Percentiles rank a stretch among this genome's conserved stretches.
Conservation (phyloP, 2,113 vertebrate genomes). For the Psephotus haematonotus region DNA sequence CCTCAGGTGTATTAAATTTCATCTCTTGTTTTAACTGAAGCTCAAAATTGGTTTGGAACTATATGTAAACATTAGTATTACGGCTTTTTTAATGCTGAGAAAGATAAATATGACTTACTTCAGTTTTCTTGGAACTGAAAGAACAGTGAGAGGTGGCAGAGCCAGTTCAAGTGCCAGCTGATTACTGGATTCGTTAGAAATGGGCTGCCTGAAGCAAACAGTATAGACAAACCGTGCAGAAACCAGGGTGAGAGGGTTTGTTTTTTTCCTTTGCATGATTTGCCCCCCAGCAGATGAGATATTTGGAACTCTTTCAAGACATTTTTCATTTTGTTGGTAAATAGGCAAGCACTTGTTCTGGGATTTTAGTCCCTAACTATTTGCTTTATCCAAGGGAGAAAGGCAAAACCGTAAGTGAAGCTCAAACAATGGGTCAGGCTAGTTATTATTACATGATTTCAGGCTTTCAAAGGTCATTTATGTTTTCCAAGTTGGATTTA, state of each 20-base stretch:
- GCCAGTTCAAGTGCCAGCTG: slow-evolving; percentile 6
- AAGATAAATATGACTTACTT: slow-evolving; percentile 26
- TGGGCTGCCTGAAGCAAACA: neutral
- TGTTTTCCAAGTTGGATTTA: slow-evolving; percentile 66
- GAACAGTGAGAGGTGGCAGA: slow-evolving; percentile 30
- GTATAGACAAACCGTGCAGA: neutral
- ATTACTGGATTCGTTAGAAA: slow-evolving; percentile 37
- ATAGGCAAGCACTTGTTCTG: slow-evolving; percentile 45
- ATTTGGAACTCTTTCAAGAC: neutral
- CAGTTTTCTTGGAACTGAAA: slow-evolving; percentile 39
- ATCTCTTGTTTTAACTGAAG: slow-evolving; percentile 42
- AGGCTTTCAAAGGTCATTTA: slow-evolving; percentile 65
- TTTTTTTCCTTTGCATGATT: neutral
- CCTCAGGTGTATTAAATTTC: slow-evolving; percentile 23
- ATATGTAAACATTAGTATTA: slow-evolving; percentile 31
- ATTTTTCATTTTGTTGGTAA: slow-evolving; percentile 47
- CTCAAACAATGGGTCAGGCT: slow-evolving; percentile 38
- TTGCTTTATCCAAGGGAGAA: neutral
- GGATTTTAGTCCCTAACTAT: slow-evolving; percentile 24
- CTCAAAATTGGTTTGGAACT: slow-evolving; percentile 33
- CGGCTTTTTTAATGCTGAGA: slow-evolving; percentile 34
- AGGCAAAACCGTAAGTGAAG: neutral
- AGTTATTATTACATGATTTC: slow-evolving; percentile 63
- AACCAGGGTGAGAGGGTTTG: neutral
- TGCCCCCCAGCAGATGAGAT: neutral